A percentile compares a stretch with the other conserved stretches of the same genome.
These are phyloP conservation scores for Rhodeus uyekii DNA, from an alignment of 2,797 vertebrate genomes.

Conservation along the genomic window DNA sequence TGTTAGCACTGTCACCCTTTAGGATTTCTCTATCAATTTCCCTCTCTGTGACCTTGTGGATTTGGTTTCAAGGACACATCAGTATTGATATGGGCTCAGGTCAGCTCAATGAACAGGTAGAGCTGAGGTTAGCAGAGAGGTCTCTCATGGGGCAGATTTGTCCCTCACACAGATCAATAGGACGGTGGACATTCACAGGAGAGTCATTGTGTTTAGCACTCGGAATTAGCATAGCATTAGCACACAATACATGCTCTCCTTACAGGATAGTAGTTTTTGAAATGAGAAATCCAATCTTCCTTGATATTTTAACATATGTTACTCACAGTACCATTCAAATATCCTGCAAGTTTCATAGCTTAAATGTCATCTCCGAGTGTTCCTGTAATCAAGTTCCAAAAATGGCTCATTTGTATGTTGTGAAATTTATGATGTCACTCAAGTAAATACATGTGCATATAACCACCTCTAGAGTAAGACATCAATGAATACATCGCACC, in stretches of 20 bases:
- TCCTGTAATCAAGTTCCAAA: not conserved
- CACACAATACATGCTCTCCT: not conserved
- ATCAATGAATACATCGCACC: not conserved
- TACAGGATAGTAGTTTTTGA: not conserved
- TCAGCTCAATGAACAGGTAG: slow-evolving; percentile 22
- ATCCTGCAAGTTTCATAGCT: not conserved
- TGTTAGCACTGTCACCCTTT: slow-evolving; percentile 50
- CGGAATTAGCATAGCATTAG: not conserved
- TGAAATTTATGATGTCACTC: not conserved
- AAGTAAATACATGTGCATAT: not conserved
- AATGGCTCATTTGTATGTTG: not conserved
- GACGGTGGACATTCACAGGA: not conserved
- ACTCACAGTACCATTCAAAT: not conserved
- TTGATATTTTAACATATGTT: not conserved
- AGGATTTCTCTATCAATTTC: slow-evolving; percentile 9
- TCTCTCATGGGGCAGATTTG: slow-evolving; percentile 15
- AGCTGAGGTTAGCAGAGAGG: slow-evolving; percentile 38
- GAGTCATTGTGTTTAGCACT: not conserved
- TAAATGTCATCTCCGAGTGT: not conserved
- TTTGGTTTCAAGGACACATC: slow-evolving; percentile 32
- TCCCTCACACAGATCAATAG: slow-evolving; percentile 17
- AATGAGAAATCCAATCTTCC: not conserved
- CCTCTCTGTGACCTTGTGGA: slow-evolving; percentile 22
- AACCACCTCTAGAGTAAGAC: not conserved
- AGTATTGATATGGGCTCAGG: slow-evolving; percentile 30